Conservation (phyloP, 2,888 invertebrate genomes). For the Drosophila kambysellisi region DNA sequence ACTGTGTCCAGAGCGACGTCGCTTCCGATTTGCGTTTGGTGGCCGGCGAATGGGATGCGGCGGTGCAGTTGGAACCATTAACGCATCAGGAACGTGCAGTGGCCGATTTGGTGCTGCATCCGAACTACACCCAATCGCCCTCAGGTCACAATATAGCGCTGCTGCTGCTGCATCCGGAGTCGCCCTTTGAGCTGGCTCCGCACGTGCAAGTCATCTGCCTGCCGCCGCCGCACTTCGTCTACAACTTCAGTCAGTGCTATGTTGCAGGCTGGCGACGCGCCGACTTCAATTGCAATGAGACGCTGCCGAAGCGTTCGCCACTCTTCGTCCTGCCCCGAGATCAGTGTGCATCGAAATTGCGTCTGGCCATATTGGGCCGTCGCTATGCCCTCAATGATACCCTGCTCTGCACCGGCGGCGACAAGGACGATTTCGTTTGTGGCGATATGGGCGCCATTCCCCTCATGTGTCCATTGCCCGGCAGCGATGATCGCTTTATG, state of each 20-base stretch:
- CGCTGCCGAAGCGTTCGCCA: constrained; percentile 53
- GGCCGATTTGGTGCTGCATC: constrained; percentile 52
- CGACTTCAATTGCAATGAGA: constrained; percentile 36
- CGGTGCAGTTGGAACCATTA: constrained; percentile 54
- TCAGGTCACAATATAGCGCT: constrained; percentile 55
- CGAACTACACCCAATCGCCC: constrained; percentile 55
- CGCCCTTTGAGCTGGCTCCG: constrained; percentile 42
- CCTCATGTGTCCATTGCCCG: constrained; percentile 58
- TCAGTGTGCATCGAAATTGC: constrained; percentile 59
- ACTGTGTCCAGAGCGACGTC: constrained; percentile 45
- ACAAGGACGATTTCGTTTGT: constrained; percentile 60
- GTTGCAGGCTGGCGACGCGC: constrained; percentile 57
- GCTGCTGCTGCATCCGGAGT: constrained; percentile 33
- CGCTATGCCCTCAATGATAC: constrained; percentile 53
- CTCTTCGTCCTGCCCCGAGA: constrained; percentile 59
- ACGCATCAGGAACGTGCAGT: constrained; percentile 48
- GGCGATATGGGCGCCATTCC: constrained; percentile 51
- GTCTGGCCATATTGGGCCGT: constrained; percentile 55
- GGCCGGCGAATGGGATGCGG: constrained; percentile 68
- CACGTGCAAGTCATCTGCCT: constrained; percentile 59
- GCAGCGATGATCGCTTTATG: constrained; percentile 47
- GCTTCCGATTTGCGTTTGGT: constrained; percentile 38
- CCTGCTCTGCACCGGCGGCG: constrained; percentile 63
- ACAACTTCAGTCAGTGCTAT: constrained; percentile 64
- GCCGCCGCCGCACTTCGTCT: constrained; percentile 50